A percentile compares a stretch with the other conserved stretches of the same genome.
Conservation (phyloP, 2,797 vertebrate genomes). For the Scomberomorus guttatus region DNA sequence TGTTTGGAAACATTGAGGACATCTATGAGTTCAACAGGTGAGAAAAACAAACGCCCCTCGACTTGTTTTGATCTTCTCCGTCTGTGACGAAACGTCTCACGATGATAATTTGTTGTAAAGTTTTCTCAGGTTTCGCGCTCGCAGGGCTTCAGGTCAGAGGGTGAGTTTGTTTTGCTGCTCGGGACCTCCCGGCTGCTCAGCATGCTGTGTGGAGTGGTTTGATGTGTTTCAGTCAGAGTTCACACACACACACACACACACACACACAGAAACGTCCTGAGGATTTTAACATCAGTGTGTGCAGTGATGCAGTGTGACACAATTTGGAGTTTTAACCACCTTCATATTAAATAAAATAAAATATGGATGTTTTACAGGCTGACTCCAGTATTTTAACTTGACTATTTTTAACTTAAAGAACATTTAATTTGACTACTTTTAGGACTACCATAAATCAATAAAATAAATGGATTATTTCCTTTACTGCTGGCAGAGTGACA, state of each 20-base stretch:
- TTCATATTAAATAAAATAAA: no score
- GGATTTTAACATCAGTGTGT: not conserved
- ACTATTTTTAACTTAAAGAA: no score
- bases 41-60: not conserved
- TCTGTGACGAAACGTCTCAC: not conserved
- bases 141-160: not conserved
- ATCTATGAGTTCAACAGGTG: slow-evolving; percentile 97
- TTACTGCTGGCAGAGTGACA: no score
- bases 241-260: no score
- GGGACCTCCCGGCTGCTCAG: not conserved
- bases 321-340: not conserved
- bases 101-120: not conserved
- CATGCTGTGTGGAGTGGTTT: slow-evolving; percentile 18
- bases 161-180: slow-evolving; percentile 20
- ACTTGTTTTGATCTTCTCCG: not conserved
- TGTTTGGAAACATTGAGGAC: slow-evolving; percentile 97
- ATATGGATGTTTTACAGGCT: no score
- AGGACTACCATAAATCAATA: no score
- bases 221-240: not conserved
- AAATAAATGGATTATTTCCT: no score
- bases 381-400: no score
- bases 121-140: slow-evolving; percentile 1
- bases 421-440: no score
- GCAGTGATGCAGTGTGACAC: not conserved
- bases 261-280: not conserved